A percentile compares a stretch with the other conserved stretches of the same genome.
Evolutionary conservation across 2,113 vertebrate genomes (phyloP).

Genomic region (Orthochromis indermauri): DNA sequence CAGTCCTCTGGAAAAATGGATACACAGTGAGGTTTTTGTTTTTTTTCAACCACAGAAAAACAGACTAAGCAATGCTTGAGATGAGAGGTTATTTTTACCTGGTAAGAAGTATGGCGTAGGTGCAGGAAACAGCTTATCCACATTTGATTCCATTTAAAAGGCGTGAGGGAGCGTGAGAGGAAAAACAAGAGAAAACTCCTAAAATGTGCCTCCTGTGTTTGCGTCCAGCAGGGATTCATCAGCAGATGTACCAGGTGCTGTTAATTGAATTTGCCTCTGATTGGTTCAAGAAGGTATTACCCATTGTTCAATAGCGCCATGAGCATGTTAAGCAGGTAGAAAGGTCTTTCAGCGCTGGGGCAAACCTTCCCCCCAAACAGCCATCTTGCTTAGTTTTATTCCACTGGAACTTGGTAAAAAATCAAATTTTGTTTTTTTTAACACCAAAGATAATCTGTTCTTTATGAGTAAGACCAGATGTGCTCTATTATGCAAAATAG

Average conservation of each 20-base stretch:
- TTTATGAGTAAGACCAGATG: neutral
- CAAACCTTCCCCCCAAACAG: neutral
- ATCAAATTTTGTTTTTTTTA: neutral
- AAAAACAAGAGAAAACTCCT: neutral
- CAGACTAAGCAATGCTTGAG: neutral
- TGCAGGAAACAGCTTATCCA: conserved; percentile 6
- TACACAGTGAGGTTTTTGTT: neutral
- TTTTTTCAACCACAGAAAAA: neutral
- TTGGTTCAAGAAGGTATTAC: conserved; percentile 6
- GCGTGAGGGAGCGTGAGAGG: neutral
- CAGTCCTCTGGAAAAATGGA: neutral
- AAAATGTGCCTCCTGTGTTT: neutral
- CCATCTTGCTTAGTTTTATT: neutral
- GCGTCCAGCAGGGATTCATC: neutral
- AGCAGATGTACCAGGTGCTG: conserved; percentile 26
- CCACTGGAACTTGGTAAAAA: neutral
- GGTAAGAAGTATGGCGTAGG: conserved; percentile 10
- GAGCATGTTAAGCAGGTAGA: neutral
- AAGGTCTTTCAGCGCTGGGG: neutral
- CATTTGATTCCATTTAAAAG: conserved; percentile 22
- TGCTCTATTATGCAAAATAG: neutral
- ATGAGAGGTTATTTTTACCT: conserved; percentile 29
- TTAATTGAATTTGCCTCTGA: conserved; percentile 25
- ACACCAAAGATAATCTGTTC: neutral
- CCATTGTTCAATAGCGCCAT: neutral